A percentile compares a stretch with the other conserved stretches of the same genome.
These are phyloP conservation scores for Phrixothrix hirtus DNA, from an alignment of 2,888 invertebrate species.

Conservation along the genomic window DNA sequence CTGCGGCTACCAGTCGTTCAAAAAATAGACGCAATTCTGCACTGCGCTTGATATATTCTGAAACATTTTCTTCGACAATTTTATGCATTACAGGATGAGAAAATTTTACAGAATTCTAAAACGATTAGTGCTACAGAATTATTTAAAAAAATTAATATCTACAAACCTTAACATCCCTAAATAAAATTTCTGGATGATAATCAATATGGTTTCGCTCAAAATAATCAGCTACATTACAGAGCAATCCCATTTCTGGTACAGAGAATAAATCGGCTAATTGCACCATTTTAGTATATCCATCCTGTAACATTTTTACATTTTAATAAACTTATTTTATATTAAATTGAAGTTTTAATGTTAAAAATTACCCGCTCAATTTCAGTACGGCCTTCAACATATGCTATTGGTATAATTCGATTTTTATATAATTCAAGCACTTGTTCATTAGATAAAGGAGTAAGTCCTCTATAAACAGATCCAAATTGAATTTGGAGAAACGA, in stretches of 20 bases:
- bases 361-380: conserved; percentile 68
- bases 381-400: conserved; percentile 81
- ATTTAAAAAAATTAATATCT: neutral
- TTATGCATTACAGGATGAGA: conserved; percentile 90
- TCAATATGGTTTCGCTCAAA: conserved; percentile 87
- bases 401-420: conserved; percentile 83
- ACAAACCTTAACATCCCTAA: conserved; percentile 55
- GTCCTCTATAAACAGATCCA: conserved; percentile 88
- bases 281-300: conserved; percentile 76
- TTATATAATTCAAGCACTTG: conserved; percentile 86
- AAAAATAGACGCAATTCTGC: conserved; percentile 75
- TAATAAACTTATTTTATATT: conserved; percentile 6
- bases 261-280: conserved; percentile 96
- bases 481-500: conserved; percentile 96
- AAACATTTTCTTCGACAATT: conserved; percentile 79
- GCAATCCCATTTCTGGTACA: conserved; percentile 91
- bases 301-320: conserved; percentile 51
- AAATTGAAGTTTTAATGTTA: too few relatives aligned
- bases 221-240: conserved; percentile 93
- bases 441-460: conserved; percentile 77
- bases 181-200: conserved; percentile 94
- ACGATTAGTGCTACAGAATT: conserved; percentile 13
- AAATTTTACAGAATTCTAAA: conserved; percentile 82
- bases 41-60: conserved; percentile 79
- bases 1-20: conserved; percentile 69